Evolutionary conservation across 2,113 vertebrate species (phyloP).

Genomic region (Neodontobutis hainanensis): DNA sequence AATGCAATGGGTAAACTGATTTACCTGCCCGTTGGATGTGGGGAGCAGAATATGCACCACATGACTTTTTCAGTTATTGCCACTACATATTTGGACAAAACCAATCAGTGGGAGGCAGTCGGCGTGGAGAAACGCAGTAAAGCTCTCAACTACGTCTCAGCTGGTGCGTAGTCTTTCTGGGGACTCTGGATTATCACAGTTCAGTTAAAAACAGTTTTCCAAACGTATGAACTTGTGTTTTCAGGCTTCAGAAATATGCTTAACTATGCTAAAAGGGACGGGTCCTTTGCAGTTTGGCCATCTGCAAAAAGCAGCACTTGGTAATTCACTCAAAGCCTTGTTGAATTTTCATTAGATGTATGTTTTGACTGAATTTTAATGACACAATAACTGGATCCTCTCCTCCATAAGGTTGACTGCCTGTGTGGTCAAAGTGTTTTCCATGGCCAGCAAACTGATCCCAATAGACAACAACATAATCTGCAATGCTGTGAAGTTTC

Average conservation of each 20-base stretch:
- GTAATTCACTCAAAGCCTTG: not conserved
- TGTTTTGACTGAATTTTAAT: no score
- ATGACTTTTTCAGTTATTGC: constrained; percentile 72
- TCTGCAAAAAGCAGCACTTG: rapidly evolving
- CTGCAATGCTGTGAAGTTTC: constrained; percentile 81
- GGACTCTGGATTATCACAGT: no score
- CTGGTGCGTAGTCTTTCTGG: constrained; percentile 44
- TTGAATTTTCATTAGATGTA: not conserved
- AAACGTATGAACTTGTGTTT: no score
- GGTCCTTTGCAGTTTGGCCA: constrained; percentile 46
- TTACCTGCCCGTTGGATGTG: constrained; percentile 44
- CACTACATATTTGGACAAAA: constrained; percentile 71
- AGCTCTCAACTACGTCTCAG: constrained; percentile 59
- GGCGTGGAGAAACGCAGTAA: constrained; percentile 42
- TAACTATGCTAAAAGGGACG: constrained; percentile 45
- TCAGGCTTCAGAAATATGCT: constrained; percentile 50
- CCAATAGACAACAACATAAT: constrained; percentile 69
- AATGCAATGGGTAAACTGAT: constrained; percentile 47
- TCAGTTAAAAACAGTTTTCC: not conserved
- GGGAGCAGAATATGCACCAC: constrained; percentile 70
- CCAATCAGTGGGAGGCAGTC: constrained; percentile 72
- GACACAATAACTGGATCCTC: not conserved
- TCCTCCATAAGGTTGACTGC: constrained; percentile 81
- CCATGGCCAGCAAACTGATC: constrained; percentile 72
- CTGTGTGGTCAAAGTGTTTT: constrained; percentile 85